phyloP scores from a whole-genome alignment of 2,888 invertebrate species.

The Caenorhabditis panamensis region DNA sequence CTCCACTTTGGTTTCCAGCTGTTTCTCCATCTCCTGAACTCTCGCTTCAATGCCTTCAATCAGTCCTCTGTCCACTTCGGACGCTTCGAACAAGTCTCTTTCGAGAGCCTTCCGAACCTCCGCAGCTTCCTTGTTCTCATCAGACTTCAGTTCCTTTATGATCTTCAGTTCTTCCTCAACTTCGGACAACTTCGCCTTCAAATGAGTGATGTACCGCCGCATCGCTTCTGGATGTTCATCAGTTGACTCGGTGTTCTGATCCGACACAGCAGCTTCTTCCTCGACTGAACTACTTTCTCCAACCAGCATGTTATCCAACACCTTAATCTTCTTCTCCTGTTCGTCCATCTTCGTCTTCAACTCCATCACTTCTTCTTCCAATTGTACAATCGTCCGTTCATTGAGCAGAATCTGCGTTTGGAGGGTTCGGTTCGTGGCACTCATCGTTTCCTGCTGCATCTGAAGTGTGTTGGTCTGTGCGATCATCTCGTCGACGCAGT shows the following conservation, averaged over 20 bases:
- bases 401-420: constrained; percentile 21
- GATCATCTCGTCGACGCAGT: constrained; percentile 70
- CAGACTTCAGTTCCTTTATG: constrained; percentile 11
- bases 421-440: constrained; percentile 3
- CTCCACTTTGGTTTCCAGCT: constrained; percentile 4
- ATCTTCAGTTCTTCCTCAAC: constrained; percentile 23
- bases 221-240: neutral
- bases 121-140: constrained; percentile 18
- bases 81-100: constrained; percentile 36
- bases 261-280: neutral
- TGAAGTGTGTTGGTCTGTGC: constrained; percentile 69
- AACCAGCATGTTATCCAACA: constrained; percentile 39
- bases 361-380: constrained; percentile 41
- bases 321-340: neutral
- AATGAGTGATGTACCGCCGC: constrained; percentile 13
- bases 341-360: constrained; percentile 19
- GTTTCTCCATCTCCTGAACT: constrained; percentile 32
- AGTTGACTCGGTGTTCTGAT: too few relatives aligned
- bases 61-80: constrained; percentile 41
- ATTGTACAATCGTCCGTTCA: constrained; percentile 47
- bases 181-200: constrained; percentile 19
- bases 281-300: constrained; percentile 10
- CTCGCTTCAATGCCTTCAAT: constrained; percentile 50
- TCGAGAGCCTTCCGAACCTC: constrained; percentile 23
- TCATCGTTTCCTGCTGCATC: constrained; percentile 61